Evolutionary conservation across 1,140 invertebrate species (phyloP).

Genomic region (Thrips palmi): DNA sequence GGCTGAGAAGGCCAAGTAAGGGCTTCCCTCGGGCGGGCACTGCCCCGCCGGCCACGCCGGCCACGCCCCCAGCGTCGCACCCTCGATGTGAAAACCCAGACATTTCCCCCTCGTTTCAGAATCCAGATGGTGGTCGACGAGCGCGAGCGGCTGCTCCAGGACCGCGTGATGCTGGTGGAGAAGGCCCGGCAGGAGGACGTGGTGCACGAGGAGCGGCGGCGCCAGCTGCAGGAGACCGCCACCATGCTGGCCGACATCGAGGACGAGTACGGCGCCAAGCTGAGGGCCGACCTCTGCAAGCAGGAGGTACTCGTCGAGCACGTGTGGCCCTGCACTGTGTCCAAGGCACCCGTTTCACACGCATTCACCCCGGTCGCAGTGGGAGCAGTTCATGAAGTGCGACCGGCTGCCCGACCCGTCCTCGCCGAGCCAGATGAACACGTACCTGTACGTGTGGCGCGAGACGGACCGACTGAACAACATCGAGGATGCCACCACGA

Average conservation of each 20-base stretch:
- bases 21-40: no score
- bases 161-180: no score
- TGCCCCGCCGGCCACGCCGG: no score
- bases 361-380: constrained; percentile 22
- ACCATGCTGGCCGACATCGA: constrained; percentile 1
- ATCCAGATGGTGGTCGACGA: no score
- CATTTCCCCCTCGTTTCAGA: no score
- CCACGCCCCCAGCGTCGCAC: no score
- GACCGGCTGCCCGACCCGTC: constrained; percentile 40
- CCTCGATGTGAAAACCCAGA: no score
- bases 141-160: no score
- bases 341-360: constrained; percentile 5
- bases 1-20: no score
- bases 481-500: constrained; percentile 22
- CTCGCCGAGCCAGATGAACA: constrained; percentile 33
- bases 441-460: constrained; percentile 39
- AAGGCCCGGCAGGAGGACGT: constrained; percentile 10
- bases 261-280: background rate
- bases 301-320: constrained; percentile 9
- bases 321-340: constrained; percentile 9
- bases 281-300: background rate
- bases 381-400: constrained; percentile 38
- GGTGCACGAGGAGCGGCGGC: constrained; percentile 5
- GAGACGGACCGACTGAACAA: constrained; percentile 25
- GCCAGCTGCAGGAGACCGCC: background rate